These are phyloP conservation scores for Teleiodes luculella DNA, from an alignment of 2,888 invertebrate genomes.

Conservation along the genomic window DNA sequence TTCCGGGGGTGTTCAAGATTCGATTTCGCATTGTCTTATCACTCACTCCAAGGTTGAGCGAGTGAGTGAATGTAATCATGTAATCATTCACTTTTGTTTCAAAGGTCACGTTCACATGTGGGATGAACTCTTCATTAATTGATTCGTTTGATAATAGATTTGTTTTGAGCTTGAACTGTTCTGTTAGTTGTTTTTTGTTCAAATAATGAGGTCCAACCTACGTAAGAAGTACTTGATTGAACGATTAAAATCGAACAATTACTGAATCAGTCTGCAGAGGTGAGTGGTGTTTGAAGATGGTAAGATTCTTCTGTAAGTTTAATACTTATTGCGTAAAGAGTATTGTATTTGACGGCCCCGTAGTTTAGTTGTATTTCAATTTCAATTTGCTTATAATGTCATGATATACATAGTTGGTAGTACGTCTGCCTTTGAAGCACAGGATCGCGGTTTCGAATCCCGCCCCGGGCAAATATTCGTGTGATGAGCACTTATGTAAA, in stretches of 20 bases:
- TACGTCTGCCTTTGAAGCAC: too few relatives aligned
- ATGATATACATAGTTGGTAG: too few relatives aligned
- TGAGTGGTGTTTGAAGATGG: neutral
- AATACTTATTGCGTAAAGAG: too few relatives aligned
- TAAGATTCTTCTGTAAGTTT: too few relatives aligned
- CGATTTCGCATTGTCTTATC: slow-evolving; percentile 41
- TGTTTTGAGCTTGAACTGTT: slow-evolving; percentile 11
- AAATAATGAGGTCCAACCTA: slow-evolving; percentile 10
- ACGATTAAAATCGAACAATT: slow-evolving; percentile 3
- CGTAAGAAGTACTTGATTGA: slow-evolving; percentile 3
- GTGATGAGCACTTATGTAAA: too few relatives aligned
- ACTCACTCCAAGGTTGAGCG: slow-evolving; percentile 36
- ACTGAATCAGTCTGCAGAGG: neutral
- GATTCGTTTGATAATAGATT: slow-evolving; percentile 20
- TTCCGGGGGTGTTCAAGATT: slow-evolving; percentile 36
- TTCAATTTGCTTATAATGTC: too few relatives aligned
- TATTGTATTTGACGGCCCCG: too few relatives aligned
- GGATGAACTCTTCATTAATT: slow-evolving; percentile 19
- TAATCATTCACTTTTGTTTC: slow-evolving; percentile 36
- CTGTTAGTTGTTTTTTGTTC: slow-evolving; percentile 5
- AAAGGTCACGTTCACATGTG: slow-evolving; percentile 35
- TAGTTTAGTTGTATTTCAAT: too few relatives aligned
- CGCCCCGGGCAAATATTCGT: too few relatives aligned
- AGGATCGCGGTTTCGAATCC: too few relatives aligned
- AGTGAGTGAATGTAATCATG: slow-evolving; percentile 26